Percentiles rank a stretch among this genome's conserved stretches.
These are phyloP conservation scores for Acrocera orbiculus DNA, from an alignment of 2,888 invertebrate genomes.

Conservation along the genomic window DNA sequence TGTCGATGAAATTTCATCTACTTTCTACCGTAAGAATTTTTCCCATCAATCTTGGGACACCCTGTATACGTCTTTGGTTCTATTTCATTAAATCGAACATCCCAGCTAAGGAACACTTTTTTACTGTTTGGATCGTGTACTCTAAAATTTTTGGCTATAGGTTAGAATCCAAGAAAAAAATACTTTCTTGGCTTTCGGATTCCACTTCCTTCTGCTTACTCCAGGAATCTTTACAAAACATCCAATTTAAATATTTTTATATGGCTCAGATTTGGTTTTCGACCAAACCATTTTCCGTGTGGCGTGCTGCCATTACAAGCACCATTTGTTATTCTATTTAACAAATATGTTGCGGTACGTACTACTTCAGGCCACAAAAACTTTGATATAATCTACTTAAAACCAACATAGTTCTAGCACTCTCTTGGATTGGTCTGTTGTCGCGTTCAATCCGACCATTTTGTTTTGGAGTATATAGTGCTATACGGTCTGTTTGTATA, in stretches of 20 bases:
- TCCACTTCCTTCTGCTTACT: constrained; percentile 21
- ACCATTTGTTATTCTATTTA: constrained; percentile 12
- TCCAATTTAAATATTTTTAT: constrained; percentile 22
- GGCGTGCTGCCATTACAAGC: constrained; percentile 15
- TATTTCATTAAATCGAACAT: constrained; percentile 5
- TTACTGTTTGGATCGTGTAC: constrained; percentile 9
- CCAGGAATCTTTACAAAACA: constrained; percentile 22
- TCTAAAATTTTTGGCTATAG: constrained; percentile 17
- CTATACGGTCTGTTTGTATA: constrained; percentile 9
- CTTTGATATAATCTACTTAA: constrained; percentile 10
- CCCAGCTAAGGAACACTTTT: constrained; percentile 8
- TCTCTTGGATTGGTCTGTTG: constrained; percentile 11
- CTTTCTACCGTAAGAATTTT: no score
- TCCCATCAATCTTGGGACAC: no score
- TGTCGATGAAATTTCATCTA: no score
- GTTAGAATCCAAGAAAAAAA: constrained; percentile 20
- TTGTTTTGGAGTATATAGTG: constrained; percentile 12
- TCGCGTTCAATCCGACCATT: constrained; percentile 11
- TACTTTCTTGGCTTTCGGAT: constrained; percentile 17
- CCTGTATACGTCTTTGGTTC: neutral
- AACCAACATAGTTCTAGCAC: constrained; percentile 11
- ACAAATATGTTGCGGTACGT: constrained; percentile 13
- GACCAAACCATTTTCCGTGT: constrained; percentile 21
- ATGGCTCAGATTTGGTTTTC: constrained; percentile 2
- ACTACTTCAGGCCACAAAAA: constrained; percentile 25